Base-by-base conservation (phyloP, 2,888 invertebrate genomes). In the Pseudococcus longispinus region DNA sequence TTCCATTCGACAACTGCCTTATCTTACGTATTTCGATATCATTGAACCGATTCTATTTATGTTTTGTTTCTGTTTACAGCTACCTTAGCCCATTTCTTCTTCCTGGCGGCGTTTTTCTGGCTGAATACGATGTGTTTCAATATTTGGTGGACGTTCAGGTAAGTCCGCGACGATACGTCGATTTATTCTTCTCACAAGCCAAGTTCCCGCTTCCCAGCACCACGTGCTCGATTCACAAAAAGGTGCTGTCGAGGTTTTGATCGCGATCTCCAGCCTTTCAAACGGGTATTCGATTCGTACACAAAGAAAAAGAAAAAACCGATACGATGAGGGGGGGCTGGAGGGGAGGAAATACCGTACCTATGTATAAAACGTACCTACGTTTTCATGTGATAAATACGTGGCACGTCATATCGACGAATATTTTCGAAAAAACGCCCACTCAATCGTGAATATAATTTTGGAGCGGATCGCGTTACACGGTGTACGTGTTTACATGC, bases 111-210 rank as follows among this genome's bases (percentile, higher is more conserved):
- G 88, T 97, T 97, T 93, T 96, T 96, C 91, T 97, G 97, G 97
- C 93, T 97, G 83, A 97, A 96, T 91, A 96, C 96, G 88, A 96
- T 97, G 96, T 97, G 96, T 91, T 96, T 96, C 92, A 97, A 97
- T 92, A 96, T 97, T 91, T 97, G 96, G 96, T 96, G 96, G 96
- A 96, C 96, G 26, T 96, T 96, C 91, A 93, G 95, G 96, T 95
- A 91, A 94, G 94, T 92, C 9, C 37, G 37, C 18, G 13, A 51
- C 6, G n/a, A 46, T 13, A 13, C n/a, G n/a, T n/a, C n/a, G n/a
- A n/a, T 51, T 51, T 51, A 51, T 88, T 11, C 60, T 4, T 23
- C n/a, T 46, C n/a, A n/a, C n/a, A n/a, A n/a, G n/a, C n/a, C n/a
- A n/a, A n/a, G n/a, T n/a, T 15, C 13, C 9, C 44, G 1, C 15